phyloP scores from a whole-genome alignment of 2,888 invertebrate species.

The Cantharis flavilabris region DNA sequence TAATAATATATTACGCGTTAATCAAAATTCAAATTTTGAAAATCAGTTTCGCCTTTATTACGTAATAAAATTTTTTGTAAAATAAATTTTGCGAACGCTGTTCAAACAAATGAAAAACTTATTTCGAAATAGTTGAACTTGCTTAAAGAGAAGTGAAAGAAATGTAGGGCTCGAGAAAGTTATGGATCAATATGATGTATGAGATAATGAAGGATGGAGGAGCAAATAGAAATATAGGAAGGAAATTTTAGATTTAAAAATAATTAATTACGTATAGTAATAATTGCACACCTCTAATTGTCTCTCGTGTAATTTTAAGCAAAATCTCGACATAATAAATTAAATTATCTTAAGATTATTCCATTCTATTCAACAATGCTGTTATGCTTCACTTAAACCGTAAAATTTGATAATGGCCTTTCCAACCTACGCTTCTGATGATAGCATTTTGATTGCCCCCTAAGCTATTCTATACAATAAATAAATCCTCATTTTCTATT shows the following conservation, averaged over 20 bases:
- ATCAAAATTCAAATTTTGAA: not conserved
- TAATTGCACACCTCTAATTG: not conserved
- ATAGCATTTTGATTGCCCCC: slow-evolving; percentile 2
- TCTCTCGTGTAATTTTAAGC: not conserved
- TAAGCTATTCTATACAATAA: not conserved
- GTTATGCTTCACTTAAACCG: not conserved
- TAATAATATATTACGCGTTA: not conserved
- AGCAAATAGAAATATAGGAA: not conserved
- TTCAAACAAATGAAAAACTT: not conserved
- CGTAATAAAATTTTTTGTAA: not conserved
- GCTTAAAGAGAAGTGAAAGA: not conserved
- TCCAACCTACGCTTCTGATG: slow-evolving; percentile 4
- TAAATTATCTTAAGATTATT: slow-evolving; percentile 2
- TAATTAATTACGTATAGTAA: not conserved
- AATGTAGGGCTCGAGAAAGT: not conserved
- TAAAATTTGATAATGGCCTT: slow-evolving; percentile 6
- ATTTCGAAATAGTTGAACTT: not conserved
- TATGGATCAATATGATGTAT: not conserved
- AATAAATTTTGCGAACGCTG: not conserved
- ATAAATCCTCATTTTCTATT: not conserved
- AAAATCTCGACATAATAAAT: slow-evolving; percentile 1
- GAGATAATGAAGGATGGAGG: not conserved
- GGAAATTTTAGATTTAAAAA: not conserved
- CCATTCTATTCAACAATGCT: not conserved
- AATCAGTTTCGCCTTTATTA: not conserved